Base-by-base conservation (phyloP, 2,888 invertebrate genomes). In the Mythimna pallens region DNA sequence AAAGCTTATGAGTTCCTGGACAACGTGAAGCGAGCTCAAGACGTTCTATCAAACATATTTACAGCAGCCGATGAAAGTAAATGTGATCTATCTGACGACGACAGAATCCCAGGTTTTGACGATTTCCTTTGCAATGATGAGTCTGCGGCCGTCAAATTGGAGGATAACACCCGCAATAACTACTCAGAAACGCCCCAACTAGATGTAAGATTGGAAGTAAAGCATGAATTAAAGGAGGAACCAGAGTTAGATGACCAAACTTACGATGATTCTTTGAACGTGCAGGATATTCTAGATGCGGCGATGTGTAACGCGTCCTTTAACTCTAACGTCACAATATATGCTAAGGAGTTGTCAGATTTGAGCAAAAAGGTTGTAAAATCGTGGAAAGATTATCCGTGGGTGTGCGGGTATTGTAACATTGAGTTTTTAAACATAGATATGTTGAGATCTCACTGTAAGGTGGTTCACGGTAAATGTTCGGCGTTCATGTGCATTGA, bases 401-500 rank as follows among this genome's bases (percentile, higher is more conserved):
- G 96, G 96, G 81, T 94, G 1, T 96, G 96, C 79, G 88, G 90
- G 0, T 90, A 91, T 40, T 96, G 96, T 82, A 92, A 94, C 63
- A 93, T 94, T 9, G 95, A 95, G 78, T 96, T 95, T 80, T 80
- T 93, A 2, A 92, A 93, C 65, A 82, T 95, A 34, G 91, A 90
- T 0, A 93, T 91, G 61, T 91, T 98, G 52, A 92, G 97, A 70
- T 95, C 97, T 2, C 98, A 98, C 88, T 97, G 97, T 63, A 96
- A 97, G 78, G 92, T 95, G 10, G 96, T 97, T 0, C 98, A 98
- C 84, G 97, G 97, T 61, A 97, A 97, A 84, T 96, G 97, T 78
- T 95, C 97, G 0, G 97, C 97, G 9, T 98, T 97, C 85, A 96
- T 97, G 86, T 98, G 98, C 88, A 96, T 97, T 30, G 97, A 97